Percentiles rank a stretch among this genome's conserved stretches.
Evolutionary conservation across 2,113 vertebrate species (phyloP).

Genomic region (Candoia aspera): DNA sequence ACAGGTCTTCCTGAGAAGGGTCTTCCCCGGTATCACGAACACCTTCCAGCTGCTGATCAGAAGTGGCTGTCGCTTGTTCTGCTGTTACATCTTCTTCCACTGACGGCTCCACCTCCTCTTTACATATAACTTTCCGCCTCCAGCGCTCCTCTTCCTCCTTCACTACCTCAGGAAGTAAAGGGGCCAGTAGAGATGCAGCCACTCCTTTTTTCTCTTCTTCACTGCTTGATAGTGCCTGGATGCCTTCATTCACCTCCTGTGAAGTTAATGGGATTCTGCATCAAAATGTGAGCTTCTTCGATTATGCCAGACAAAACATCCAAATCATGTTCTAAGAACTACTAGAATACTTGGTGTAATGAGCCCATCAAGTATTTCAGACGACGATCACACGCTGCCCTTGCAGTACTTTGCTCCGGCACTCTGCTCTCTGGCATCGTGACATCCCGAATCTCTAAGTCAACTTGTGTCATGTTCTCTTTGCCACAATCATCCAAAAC

Average conservation of each 20-base stretch:
- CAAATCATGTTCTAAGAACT: neutral
- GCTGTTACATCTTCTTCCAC: constrained; percentile 71
- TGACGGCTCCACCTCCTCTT: constrained; percentile 76
- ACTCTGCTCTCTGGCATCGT: neutral
- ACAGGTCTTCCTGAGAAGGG: constrained; percentile 76
- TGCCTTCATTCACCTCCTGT: constrained; percentile 94
- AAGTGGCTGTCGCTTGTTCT: constrained; percentile 38
- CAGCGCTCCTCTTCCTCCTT: constrained; percentile 96
- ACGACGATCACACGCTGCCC: neutral
- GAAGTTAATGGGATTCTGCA: neutral
- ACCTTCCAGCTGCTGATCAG: constrained; percentile 45
- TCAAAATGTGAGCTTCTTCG: neutral
- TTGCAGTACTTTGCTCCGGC: neutral
- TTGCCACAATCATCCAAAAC: neutral
- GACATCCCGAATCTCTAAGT: neutral
- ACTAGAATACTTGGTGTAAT: neutral
- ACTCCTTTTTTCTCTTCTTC: constrained; percentile 92
- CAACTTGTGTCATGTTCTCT: neutral
- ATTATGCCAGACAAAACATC: neutral
- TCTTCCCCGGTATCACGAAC: constrained; percentile 70
- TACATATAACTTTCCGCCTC: constrained; percentile 88
- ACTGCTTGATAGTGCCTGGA: constrained; percentile 89
- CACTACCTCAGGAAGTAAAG: constrained; percentile 86
- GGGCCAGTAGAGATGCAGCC: constrained; percentile 90
- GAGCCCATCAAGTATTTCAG: neutral